Percentiles rank a stretch among this genome's conserved stretches.
phyloP scores from a whole-genome alignment of 1,140 invertebrate genomes.

The Kradibia gibbosae region DNA sequence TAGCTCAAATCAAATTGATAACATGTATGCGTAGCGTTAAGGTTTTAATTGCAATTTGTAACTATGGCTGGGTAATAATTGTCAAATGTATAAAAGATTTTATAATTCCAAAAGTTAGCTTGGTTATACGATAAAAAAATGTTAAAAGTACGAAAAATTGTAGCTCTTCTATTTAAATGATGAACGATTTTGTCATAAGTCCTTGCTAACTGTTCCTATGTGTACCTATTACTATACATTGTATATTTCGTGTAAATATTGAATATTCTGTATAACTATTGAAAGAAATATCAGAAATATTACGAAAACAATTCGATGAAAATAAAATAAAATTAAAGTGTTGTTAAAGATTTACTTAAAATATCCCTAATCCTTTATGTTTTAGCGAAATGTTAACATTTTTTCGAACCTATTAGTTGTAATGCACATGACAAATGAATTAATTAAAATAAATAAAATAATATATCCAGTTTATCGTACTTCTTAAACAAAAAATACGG shows the following conservation, averaged over 20 bases:
- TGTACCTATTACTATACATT: conserved; percentile 59
- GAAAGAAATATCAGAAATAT: conserved; percentile 58
- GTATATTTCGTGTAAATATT: conserved; percentile 71
- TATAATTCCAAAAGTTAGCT: conserved; percentile 52
- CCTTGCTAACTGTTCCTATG: conserved; percentile 66
- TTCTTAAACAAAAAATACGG: not conserved
- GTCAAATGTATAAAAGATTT: conserved; percentile 37
- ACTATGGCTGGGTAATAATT: conserved; percentile 1
- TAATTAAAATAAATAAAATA: conserved; percentile 36
- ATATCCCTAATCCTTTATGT: not conserved
- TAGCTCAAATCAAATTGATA: conserved; percentile 33
- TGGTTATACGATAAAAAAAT: conserved; percentile 61
- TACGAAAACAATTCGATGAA: conserved; percentile 58
- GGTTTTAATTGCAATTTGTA: conserved; percentile 21
- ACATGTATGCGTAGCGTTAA: conserved; percentile 24
- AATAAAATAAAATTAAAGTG: conserved; percentile 41
- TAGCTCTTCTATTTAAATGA: conserved; percentile 46
- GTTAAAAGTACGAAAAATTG: conserved; percentile 56
- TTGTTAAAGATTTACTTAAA: not conserved
- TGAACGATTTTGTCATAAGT: conserved; percentile 54
- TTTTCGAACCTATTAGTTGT: too few species aligned
- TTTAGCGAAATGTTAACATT: too few species aligned
- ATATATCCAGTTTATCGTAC: not conserved
- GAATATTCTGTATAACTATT: conserved; percentile 52
- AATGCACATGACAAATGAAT: conserved; percentile 35